Evolutionary conservation across 1,140 invertebrate species (phyloP), one percentile per base, ranked within the genome.

Genomic region (Ceratina japonica): DNA sequence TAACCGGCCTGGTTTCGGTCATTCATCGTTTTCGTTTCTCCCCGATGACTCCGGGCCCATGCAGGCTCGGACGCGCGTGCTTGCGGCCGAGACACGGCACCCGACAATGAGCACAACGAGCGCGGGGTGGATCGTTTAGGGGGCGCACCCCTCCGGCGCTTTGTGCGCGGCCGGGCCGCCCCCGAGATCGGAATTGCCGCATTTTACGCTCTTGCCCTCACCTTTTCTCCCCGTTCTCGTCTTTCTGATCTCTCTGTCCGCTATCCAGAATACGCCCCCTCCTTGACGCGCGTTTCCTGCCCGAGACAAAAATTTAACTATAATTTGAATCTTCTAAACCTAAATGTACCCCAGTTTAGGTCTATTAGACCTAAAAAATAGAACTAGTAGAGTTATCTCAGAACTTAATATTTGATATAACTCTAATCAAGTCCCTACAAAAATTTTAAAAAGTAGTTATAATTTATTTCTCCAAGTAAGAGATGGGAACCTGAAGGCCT

Each of bases 91-190:
- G 84, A 78, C 59, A 80, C 70, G 75, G 82, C 68, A 77, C 62
- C 71, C 61, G 68, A 90, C 89, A 90, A 90, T 86, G 62, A 12
- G n/a, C 56, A 87, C 86, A 87, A 87, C 83, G 75, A 61, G 52
- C 77, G 22, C 61, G 31, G 69, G 81, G 86, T 81, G 86, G 86
- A 88, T 84, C 86, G 83, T 90, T 90, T 89, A 89, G 87, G 64
- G 64, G 68, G 49, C 3, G 64, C 54, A 31, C 63, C 22, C 59
- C 51, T 44, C 27, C 56, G 37, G 15, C 18, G 66, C 66, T 65
- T 80, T 75, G 56, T 70, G 79, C 61, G 85, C 59, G 78, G 49
- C 71, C 37, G 0, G 71, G 52, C 24, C 75, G 56, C 70, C 78
- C 52, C 20, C 61, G 71, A 24, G 71, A 24, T 70, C 16, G 69